Evolutionary conservation across 2,797 vertebrate genomes (phyloP).

Genomic region (Melanogrammus aeglefinus): DNA sequence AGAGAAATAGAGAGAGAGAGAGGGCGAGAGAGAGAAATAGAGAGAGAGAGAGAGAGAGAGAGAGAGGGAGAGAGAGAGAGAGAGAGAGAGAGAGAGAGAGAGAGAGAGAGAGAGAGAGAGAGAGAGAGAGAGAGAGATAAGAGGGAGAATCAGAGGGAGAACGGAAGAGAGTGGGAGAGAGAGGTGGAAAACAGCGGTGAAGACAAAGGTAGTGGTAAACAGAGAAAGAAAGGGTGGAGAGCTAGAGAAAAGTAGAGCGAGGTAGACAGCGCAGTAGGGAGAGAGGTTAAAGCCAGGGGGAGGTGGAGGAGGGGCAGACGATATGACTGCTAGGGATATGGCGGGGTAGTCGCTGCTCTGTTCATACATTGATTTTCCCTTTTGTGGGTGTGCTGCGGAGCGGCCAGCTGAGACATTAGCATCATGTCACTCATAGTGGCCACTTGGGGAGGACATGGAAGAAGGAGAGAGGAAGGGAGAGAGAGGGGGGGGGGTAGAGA

Average conservation of each 20-base stretch:
- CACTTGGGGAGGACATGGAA: slow-evolving; percentile 3
- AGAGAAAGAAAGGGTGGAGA: too few relatives aligned
- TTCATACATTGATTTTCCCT: slow-evolving; percentile 25
- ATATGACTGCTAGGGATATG: background rate
- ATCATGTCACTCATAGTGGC: background rate
- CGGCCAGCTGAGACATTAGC: slow-evolving; percentile 1
- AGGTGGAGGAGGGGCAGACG: too few relatives aligned
- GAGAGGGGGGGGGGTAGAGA: too few relatives aligned
- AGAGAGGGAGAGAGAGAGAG: background rate
- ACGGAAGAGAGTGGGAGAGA: too few relatives aligned
- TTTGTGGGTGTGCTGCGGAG: slow-evolving; percentile 6
- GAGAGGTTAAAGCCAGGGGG: too few relatives aligned
- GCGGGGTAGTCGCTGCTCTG: background rate
- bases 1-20: background rate
- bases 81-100: background rate
- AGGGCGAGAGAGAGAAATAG: background rate
- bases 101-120: background rate
- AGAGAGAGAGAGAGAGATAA: background rate
- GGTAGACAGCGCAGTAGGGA: too few relatives aligned
- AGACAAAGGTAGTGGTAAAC: too few relatives aligned
- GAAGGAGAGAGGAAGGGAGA: background rate
- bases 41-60: slow-evolving; percentile 14
- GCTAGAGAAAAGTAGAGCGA: too few relatives aligned
- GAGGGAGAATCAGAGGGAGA: slow-evolving; percentile 8
- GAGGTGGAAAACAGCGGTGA: too few relatives aligned